Evolutionary conservation across 37 sponge, comb jelly and placozoan species (phyloP), one percentile per base, ranked within the genome.

Genomic region (Chondrilla cf. caribensis): DNA sequence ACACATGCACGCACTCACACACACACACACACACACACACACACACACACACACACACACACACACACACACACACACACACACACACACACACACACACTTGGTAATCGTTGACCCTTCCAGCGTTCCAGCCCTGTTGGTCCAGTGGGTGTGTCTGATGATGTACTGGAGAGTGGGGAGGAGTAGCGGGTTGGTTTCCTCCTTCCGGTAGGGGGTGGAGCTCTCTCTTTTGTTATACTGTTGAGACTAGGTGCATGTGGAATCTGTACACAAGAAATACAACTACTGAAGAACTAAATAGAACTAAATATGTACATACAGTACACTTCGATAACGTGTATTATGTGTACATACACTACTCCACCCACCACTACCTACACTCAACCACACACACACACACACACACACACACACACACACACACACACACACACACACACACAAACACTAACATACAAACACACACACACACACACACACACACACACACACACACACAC

Each of bases 201-300:
- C 38, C 87, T 51, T 14, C 77, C 32, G 0, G 38, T 4, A 15
- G 87, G 87, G 14, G 87, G 87, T 6, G 42, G 33, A 0, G 83
- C 78, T 18, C 87, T 68, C 36, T 82, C 67, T 11, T 58, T 81
- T 14, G 87, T 87, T 26, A 82, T 33, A 58, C 79, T 77, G 55
- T 31, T 19, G 11, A 87, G 70, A 31, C 47, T 40, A 1, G 62
- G 57, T 4, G 54, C 32, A 19, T 28, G 54, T 6, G 78, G 78
- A 21, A 77, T 77, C 78, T 77, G 36, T 14, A 54, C 18, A 54
- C 55, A 47, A 33, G 66, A 22, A 14, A 26, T 18, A 24, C 25
- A 64, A 26, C n/a, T n/a, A n/a, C n/a, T n/a, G n/a, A n/a, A n/a
- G n/a, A n/a, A n/a, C n/a, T n/a, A n/a, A n/a, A n/a, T n/a, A n/a